Evolutionary conservation across 2,113 vertebrate species (phyloP).

Genomic region (Pongo abelii): DNA sequence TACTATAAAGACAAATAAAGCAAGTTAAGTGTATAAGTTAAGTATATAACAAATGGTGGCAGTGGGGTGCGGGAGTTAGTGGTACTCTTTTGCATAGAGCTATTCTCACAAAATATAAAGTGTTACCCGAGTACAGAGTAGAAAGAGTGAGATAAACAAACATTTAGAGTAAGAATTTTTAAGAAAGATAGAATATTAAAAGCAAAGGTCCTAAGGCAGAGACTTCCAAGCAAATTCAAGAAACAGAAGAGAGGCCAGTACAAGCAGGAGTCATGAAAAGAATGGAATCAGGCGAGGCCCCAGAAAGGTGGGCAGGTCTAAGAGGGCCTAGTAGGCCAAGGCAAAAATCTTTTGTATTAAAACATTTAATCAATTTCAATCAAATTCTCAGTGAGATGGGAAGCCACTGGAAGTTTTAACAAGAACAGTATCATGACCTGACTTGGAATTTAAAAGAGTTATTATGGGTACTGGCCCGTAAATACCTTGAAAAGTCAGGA

Average conservation of each 20-base stretch:
- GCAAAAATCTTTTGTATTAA: background rate
- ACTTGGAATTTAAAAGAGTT: background rate
- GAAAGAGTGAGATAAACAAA: background rate
- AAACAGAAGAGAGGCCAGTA: background rate
- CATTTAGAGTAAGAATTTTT: background rate
- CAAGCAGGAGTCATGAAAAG: background rate
- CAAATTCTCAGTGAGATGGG: background rate
- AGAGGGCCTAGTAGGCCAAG: background rate
- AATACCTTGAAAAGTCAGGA: background rate
- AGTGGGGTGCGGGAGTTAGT: too few relatives aligned
- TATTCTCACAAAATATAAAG: background rate
- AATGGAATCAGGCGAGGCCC: background rate
- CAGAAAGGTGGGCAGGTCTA: background rate
- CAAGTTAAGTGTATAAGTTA: background rate
- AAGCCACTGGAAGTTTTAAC: background rate
- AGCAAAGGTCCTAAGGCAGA: background rate
- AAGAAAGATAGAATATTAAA: background rate
- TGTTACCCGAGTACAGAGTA: background rate
- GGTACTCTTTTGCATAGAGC: background rate
- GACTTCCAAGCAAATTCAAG: background rate
- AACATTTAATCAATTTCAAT: background rate
- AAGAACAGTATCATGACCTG: background rate
- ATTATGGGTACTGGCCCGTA: accelerated
- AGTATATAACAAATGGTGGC: background rate
- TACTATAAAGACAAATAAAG: background rate